Evolutionary conservation across 2,888 invertebrate genomes (phyloP).

Genomic region (Sphaeridia pumilis): DNA sequence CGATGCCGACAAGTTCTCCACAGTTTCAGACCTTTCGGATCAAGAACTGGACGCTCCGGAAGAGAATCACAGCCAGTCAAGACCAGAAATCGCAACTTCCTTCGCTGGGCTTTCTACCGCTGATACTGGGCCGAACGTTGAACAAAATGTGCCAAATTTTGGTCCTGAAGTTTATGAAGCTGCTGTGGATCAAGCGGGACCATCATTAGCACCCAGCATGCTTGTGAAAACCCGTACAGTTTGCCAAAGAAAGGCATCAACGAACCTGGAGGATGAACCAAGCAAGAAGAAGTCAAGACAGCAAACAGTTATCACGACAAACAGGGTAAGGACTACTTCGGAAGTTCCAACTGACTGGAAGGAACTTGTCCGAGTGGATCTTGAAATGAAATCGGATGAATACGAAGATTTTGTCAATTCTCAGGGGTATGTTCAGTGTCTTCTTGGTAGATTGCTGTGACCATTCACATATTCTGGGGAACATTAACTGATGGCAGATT

Average conservation of each 20-base stretch:
- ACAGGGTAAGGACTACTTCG: no score
- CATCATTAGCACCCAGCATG: no score
- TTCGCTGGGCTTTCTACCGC: background rate
- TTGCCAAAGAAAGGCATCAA: background rate
- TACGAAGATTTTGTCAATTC: conserved; percentile 1
- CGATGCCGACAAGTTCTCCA: background rate
- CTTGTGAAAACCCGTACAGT: no score
- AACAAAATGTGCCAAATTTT: no score
- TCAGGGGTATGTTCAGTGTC: conserved; percentile 7
- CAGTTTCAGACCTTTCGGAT: background rate
- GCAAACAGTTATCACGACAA: no score
- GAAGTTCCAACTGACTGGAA: conserved; percentile 7
- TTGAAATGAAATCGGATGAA: background rate
- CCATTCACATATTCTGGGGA: no score
- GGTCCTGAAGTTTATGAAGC: no score
- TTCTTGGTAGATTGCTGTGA: background rate
- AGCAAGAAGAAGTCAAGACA: background rate
- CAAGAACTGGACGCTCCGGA: background rate
- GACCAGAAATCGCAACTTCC: background rate
- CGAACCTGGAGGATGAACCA: background rate
- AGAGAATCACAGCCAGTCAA: background rate
- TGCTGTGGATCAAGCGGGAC: no score
- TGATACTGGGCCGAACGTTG: no score
- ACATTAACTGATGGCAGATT: background rate
- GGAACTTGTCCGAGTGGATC: background rate